phyloP scores from a whole-genome alignment of 2,888 invertebrate species.

The Ctena decussata region DNA sequence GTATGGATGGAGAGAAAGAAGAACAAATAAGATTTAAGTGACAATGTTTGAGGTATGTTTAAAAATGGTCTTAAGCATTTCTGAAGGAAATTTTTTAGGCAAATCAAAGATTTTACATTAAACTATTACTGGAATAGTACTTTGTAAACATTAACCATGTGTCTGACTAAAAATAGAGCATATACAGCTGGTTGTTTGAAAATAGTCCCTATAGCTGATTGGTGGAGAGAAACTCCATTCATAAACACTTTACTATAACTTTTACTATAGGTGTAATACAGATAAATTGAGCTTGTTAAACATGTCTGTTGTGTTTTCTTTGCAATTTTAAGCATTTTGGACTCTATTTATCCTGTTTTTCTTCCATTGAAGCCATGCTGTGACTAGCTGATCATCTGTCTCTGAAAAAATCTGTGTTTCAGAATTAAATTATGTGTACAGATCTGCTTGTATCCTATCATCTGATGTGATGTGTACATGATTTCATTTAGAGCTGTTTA shows the following conservation, averaged over 20 bases:
- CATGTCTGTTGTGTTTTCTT: no score
- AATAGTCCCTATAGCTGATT: slow-evolving; percentile 78
- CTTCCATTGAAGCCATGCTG: no score
- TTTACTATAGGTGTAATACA: slow-evolving; percentile 45
- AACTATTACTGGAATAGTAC: not conserved
- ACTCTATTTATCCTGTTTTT: no score
- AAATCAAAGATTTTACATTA: not conserved
- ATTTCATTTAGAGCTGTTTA: no score
- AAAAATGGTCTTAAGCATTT: not conserved
- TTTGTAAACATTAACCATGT: slow-evolving; percentile 12
- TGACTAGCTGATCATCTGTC: no score
- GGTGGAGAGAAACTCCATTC: slow-evolving; percentile 72
- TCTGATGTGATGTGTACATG: no score
- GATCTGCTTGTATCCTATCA: no score
- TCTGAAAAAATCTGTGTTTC: no score
- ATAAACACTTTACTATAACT: slow-evolving; percentile 61
- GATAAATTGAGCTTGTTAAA: no score
- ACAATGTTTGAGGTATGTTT: not conserved
- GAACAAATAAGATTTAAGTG: slow-evolving; percentile 1
- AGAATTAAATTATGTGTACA: no score
- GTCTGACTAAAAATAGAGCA: slow-evolving; percentile 14
- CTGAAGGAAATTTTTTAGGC: not conserved
- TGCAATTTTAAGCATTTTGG: no score
- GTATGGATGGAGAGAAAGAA: slow-evolving; percentile 60
- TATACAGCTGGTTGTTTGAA: slow-evolving; percentile 55